Conservation (phyloP, 2,888 invertebrate species). For the Cephus runcator region DNA sequence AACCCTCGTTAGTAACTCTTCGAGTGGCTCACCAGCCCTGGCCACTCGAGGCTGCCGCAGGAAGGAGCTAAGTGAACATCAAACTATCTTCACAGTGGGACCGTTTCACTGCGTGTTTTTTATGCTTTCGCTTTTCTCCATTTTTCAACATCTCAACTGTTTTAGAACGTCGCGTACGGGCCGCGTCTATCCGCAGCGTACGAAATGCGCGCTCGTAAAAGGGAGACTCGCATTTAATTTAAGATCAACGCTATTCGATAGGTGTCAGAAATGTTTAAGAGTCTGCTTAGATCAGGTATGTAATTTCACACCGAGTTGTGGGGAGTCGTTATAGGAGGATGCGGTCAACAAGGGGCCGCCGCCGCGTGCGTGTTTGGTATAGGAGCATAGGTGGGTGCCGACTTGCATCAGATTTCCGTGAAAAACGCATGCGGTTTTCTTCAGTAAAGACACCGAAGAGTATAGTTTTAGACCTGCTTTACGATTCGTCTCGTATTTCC, state of each 20-base stretch:
- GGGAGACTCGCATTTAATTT: background rate
- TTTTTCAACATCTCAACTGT: background rate
- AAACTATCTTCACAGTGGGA: background rate
- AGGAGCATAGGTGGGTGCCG: background rate
- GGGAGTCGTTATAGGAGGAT: background rate
- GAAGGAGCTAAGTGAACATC: background rate
- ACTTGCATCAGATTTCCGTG: background rate
- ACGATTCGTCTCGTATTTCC: background rate
- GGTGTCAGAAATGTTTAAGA: slow-evolving; percentile 20
- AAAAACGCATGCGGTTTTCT: background rate
- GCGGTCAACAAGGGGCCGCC: background rate
- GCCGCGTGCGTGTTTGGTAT: background rate
- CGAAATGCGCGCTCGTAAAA: background rate
- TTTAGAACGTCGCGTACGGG: background rate
- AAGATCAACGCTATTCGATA: background rate
- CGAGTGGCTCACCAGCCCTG: background rate
- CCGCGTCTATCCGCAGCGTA: background rate
- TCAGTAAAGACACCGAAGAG: background rate
- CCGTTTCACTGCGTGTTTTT: background rate
- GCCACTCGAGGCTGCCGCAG: background rate
- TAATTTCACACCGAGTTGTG: slow-evolving; percentile 31
- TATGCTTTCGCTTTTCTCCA: background rate
- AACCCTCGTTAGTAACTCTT: background rate
- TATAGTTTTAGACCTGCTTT: background rate
- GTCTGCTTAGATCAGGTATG: slow-evolving; percentile 22